phyloP scores from a whole-genome alignment of 92 coral and sea anemone genomes.

The Phenganax marumi region DNA sequence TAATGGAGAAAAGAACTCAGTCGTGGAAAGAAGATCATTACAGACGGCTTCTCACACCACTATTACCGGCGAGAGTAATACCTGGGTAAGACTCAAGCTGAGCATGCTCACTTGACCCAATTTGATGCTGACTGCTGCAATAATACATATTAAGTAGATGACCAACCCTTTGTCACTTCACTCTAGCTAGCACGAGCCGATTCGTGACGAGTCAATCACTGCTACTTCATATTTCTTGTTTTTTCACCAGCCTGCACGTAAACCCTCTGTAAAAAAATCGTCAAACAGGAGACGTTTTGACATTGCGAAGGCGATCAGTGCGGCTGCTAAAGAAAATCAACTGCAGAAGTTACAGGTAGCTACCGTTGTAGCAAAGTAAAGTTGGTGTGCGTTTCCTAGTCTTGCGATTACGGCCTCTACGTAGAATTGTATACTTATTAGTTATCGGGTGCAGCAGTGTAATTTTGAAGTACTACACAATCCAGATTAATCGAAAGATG shows the following conservation, averaged over 20 bases:
- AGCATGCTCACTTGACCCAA: background rate
- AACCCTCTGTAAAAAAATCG: background rate
- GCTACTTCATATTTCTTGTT: background rate
- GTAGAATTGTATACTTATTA: no score
- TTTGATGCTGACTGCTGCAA: background rate
- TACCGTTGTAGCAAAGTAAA: no score
- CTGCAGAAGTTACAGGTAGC: constrained; percentile 34
- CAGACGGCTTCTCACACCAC: constrained; percentile 23
- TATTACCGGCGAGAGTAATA: background rate
- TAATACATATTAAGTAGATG: background rate
- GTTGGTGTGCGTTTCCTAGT: no score
- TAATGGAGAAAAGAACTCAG: constrained; percentile 6
- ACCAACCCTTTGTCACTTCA: background rate
- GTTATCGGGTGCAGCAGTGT: no score
- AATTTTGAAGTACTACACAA: no score
- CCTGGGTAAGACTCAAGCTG: constrained; percentile 7
- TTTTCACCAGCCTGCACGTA: constrained; percentile 10
- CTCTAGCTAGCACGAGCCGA: background rate
- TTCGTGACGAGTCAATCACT: no score
- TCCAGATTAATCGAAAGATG: no score
- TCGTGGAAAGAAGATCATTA: constrained; percentile 1
- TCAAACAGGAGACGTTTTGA: constrained; percentile 27
- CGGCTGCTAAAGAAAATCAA: constrained; percentile 16
- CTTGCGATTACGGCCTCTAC: no score
- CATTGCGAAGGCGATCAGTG: background rate